Evolutionary conservation across 2,113 vertebrate genomes (phyloP).

Genomic region (Aegypius monachus): DNA sequence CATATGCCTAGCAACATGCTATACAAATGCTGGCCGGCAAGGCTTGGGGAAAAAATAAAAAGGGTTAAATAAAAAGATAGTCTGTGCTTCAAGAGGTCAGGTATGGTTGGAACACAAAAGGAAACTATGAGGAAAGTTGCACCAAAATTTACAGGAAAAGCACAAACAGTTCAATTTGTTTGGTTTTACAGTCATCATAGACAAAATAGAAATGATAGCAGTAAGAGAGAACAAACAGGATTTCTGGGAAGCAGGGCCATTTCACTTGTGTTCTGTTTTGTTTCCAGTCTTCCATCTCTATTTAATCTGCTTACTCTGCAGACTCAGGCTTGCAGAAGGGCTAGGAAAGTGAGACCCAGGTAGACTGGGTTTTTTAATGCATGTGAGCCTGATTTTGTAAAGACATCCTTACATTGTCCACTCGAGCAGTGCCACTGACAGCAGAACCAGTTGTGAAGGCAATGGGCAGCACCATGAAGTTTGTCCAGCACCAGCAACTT

Average conservation of each 20-base stretch:
- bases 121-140: not conserved
- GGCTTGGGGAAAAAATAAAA: not conserved
- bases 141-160: not conserved
- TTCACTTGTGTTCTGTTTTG: not conserved
- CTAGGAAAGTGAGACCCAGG: not conserved
- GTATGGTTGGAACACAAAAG: not conserved
- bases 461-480: not conserved
- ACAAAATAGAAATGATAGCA: not conserved
- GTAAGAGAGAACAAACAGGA: not conserved
- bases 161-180: not conserved
- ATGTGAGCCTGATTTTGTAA: not conserved
- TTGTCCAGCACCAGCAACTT: not conserved
- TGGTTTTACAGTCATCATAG: not conserved
- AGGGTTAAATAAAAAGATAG: not conserved
- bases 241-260: not conserved
- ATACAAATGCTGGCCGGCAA: not conserved
- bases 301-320: not conserved
- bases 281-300: not conserved
- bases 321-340: not conserved
- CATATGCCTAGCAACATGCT: fast-evolving
- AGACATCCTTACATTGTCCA: not conserved
- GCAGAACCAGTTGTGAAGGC: not conserved
- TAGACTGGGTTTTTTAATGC: not conserved
- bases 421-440: not conserved
- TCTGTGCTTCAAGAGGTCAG: not conserved